Conservation (phyloP, 2,888 invertebrate species). For the Cylloceria caligata region DNA sequence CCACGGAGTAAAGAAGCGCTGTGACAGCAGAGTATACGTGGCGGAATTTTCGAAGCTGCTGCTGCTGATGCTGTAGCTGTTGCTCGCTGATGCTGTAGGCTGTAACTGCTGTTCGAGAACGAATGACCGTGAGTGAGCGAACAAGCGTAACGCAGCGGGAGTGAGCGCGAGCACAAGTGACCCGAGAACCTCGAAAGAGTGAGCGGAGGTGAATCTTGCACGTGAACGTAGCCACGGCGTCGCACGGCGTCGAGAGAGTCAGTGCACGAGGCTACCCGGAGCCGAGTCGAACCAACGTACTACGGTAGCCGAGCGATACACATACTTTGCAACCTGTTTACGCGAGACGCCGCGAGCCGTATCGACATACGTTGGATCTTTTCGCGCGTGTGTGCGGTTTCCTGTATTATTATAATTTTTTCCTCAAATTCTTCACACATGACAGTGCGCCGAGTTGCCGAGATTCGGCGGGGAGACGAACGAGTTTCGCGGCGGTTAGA, state of each 20-base stretch:
- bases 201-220: slow-evolving; percentile 9
- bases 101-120: slow-evolving; percentile 5
- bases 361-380: slow-evolving; percentile 17
- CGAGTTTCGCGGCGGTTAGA: neutral
- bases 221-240: slow-evolving; percentile 63
- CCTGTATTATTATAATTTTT: neutral
- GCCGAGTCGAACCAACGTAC: slow-evolving; percentile 49
- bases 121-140: slow-evolving; percentile 10
- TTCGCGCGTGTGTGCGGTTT: neutral
- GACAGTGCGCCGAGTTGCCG: neutral
- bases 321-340: slow-evolving; percentile 70
- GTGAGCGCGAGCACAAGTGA: slow-evolving; percentile 3
- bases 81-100: slow-evolving; percentile 17
- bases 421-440: neutral
- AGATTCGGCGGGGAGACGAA: neutral
- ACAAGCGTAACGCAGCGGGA: neutral
- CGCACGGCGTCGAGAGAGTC: slow-evolving; percentile 58
- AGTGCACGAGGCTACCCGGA: slow-evolving; percentile 63
- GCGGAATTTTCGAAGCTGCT: slow-evolving; percentile 58
- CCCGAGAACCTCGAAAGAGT: slow-evolving; percentile 2
- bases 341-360: slow-evolving; percentile 67
- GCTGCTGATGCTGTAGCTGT: slow-evolving; percentile 10
- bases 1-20: slow-evolving; percentile 5
- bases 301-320: slow-evolving; percentile 40
- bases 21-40: slow-evolving; percentile 50